Evolutionary conservation across 2,113 vertebrate genomes (phyloP), one percentile per base, ranked within the genome.

Genomic region (Heloderma charlesbogerti): DNA sequence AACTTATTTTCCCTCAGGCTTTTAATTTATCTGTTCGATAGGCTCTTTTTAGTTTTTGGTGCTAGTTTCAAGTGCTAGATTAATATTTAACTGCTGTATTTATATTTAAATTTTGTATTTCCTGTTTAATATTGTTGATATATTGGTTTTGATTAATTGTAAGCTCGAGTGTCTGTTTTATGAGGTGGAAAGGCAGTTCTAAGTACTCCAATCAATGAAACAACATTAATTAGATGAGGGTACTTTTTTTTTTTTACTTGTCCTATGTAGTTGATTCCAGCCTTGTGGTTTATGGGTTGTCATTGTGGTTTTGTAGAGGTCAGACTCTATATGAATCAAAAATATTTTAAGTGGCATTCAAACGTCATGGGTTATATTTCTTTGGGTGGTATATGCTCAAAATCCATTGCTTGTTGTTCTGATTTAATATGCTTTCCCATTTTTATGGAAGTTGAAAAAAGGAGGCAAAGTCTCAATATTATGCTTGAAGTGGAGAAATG

Each of bases 221-320:
- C 81, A 85, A 13, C 81, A 92, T 91, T 87, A 88, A 94, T 94
- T 57, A 74, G 91, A 91, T 95, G 84, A 63, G 60, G 60, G 22
- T 88, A 90, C 91, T 87, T 13, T n/a, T 72, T 72, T 31, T 34
- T n/a, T 72, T 13, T 72, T 93, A 16, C 91, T 91, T 88, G 85
- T 92, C 95, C 94, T 89, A 80, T 88, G 77, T 18, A 69, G 86
- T 88, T 69, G 90, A 88, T 94, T 95, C 93, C 94, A 96, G 93
- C 74, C 89, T 92, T 95, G 96, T 88, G 95, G 96, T 97, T 92
- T 80, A 94, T 93, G 94, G 95, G 94, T 94, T 96, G 90, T 78
- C 84, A 94, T 94, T 96, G 96, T 93, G 97, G 95, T 96, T 97
- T 96, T 88, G 88, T 92, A 90, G 97, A 96, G 96, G 96, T 95